Conservation (phyloP, 2,113 vertebrate genomes). For the Dunckerocampus dactyliophorus region DNA sequence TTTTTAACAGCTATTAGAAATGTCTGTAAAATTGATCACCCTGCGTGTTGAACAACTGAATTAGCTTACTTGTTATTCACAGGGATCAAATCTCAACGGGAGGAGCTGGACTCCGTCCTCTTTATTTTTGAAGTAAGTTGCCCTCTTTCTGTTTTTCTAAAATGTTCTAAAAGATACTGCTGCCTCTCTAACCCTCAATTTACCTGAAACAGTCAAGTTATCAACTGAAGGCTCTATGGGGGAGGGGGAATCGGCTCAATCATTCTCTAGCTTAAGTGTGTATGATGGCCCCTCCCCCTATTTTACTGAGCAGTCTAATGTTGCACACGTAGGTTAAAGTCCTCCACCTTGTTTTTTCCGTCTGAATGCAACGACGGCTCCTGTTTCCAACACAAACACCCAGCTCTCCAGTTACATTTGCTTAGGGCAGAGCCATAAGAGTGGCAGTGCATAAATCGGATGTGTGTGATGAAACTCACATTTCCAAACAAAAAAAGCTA, state of each 20-base stretch:
- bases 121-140: constrained; percentile 98
- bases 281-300: constrained; percentile 29
- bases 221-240: constrained; percentile 1
- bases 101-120: constrained; percentile 99
- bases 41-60: constrained; percentile 27
- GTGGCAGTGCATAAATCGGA: constrained; percentile 32
- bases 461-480: not conserved
- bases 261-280: constrained; percentile 8
- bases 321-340: constrained; percentile 58
- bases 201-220: constrained; percentile 19
- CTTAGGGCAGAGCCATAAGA: constrained; percentile 42
- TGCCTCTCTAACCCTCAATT: constrained; percentile 18
- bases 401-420: constrained; percentile 70
- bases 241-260: not conserved
- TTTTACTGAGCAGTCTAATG: constrained; percentile 23
- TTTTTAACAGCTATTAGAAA: not conserved
- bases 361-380: constrained; percentile 56
- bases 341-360: constrained; percentile 55
- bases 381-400: constrained; percentile 71
- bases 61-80: constrained; percentile 52
- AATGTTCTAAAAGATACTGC: not conserved
- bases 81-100: constrained; percentile 99
- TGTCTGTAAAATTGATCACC: constrained; percentile 7
- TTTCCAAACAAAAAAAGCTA: not conserved
- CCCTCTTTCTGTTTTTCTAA: not conserved